Percentiles rank a stretch among this genome's conserved stretches.
Evolutionary conservation across 2,888 invertebrate genomes (phyloP).

Genomic region (Drosophila austrosaltans): DNA sequence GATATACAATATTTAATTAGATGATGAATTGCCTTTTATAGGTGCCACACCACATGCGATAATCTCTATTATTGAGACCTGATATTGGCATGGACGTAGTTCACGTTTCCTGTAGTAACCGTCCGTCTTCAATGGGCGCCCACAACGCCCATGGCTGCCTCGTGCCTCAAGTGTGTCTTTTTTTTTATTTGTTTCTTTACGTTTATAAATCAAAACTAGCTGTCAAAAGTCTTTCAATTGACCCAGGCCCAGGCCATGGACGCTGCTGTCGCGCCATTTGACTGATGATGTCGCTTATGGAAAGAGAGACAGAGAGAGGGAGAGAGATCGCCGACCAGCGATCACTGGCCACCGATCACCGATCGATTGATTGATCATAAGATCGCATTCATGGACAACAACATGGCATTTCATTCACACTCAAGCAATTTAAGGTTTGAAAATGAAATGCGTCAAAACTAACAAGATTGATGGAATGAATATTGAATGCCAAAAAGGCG

Average conservation of each 20-base stretch:
- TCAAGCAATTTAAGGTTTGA: slow-evolving; percentile 28
- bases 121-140: not conserved
- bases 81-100: not conserved
- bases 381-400: slow-evolving; percentile 19
- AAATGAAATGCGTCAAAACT: slow-evolving; percentile 62
- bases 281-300: slow-evolving; percentile 65
- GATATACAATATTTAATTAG: slow-evolving; percentile 49
- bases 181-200: too few relatives aligned
- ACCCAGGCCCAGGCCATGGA: slow-evolving; percentile 46
- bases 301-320: slow-evolving; percentile 11
- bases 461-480: slow-evolving; percentile 65
- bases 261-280: slow-evolving; percentile 66
- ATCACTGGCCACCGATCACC: slow-evolving; percentile 27
- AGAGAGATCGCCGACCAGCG: not conserved
- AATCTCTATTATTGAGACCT: slow-evolving; percentile 19
- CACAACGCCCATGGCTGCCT: slow-evolving; percentile 2
- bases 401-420: slow-evolving; percentile 41
- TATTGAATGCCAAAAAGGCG: slow-evolving; percentile 27
- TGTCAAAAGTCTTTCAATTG: slow-evolving; percentile 60
- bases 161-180: slow-evolving; percentile 35
- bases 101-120: not conserved
- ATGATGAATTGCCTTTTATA: slow-evolving; percentile 57
- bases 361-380: slow-evolving; percentile 52
- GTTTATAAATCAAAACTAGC: slow-evolving; percentile 58
- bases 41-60: slow-evolving; percentile 25